Evolutionary conservation across 2,888 invertebrate species (phyloP), one percentile per base, ranked within the genome.

Genomic region (Morpho achilles): DNA sequence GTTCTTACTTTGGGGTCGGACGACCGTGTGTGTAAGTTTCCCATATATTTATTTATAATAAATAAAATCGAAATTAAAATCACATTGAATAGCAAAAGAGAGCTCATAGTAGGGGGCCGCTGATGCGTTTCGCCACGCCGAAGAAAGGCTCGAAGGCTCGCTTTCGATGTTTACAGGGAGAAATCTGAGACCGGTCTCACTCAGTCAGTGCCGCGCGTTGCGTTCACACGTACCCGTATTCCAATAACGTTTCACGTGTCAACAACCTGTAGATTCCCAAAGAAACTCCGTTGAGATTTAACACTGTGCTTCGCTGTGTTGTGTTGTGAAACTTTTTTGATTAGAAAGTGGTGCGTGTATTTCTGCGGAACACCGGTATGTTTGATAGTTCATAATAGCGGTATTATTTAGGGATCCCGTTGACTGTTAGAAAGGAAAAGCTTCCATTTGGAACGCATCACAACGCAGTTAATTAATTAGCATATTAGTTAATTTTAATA

Each of bases 161-260:
- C 86, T 88, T 89, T 87, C 88, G 84, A 80, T 87, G 87, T 84
- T 83, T 84, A 86, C 87, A 86, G 87, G 87, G 89, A 88, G 89
- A 89, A 89, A 89, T 88, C 88, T 81, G 77, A 73, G 77, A 87
- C 87, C 86, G 86, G 87, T 69, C 69, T 62, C 67, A 69, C 69
- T 68, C 61, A 65, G 73, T 69, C 71, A 74, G 76, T 72, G 63
- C 67, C 77, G 78, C 78, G 82, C 79, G 70, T 68, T 75, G 75
- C 81, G 78, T 71, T 75, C 67, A 53, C 63, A 32, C 57, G 64
- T 62, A 51, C 69, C 63, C 69, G 58, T 65, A 46, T 55, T 16
- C 42, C 48, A 46, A 57, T 59, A 23, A 32, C 42, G 51, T 45
- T 50, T 50, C 7, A 53, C 59, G 61, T 62, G 59, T 62, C 56